Evolutionary conservation across 2,113 vertebrate species (phyloP), one percentile per base, ranked within the genome.

Genomic region (Caloenas nicobarica): DNA sequence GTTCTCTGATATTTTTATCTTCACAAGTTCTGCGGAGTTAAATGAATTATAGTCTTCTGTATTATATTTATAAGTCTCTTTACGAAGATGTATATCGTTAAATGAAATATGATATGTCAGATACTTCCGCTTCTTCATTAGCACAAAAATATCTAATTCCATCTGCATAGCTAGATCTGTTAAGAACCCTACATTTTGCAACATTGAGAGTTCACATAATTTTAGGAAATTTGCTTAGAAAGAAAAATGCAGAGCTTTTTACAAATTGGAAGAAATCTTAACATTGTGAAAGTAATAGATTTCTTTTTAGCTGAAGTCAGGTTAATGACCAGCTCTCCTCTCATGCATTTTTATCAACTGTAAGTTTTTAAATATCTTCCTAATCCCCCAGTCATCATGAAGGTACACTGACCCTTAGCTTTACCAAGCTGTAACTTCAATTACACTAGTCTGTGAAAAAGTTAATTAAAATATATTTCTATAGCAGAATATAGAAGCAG

Each of bases 311-410:
- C 80, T 76, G 61, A 94, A 93, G 91, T 78, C 85, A 80, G 66
- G 80, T 73, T 95, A 89, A 87, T 93, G 53, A 87, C 40, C 69
- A 25, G 16, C 42, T 88, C 42, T 93, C 38, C 29, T 86, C 38
- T 89, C 65, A 79, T 86, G 61, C 86, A 93, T 96, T 96, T 97
- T 94, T 84, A 95, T 94, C 77, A 93, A 54, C 50, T 77, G 0
- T 28, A 94, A 69, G 40, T 84, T 96, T 93, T 94, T 73, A 73
- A 94, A 74, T 91, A 91, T 88, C 83, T 95, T 79, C 53, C 61
- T 92, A 95, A 96, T 91, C 61, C 72, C 40, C 26, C n/a, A 93
- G 57, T 91, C 91, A 93, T 89, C 64, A 50, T 28, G 53, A 95
- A 96, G 66, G 77, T 76, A 60, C 72, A 89, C 42, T 91, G 90